Conservation (phyloP, 2,797 vertebrate genomes). For the Spinibarbus caldwelli region DNA sequence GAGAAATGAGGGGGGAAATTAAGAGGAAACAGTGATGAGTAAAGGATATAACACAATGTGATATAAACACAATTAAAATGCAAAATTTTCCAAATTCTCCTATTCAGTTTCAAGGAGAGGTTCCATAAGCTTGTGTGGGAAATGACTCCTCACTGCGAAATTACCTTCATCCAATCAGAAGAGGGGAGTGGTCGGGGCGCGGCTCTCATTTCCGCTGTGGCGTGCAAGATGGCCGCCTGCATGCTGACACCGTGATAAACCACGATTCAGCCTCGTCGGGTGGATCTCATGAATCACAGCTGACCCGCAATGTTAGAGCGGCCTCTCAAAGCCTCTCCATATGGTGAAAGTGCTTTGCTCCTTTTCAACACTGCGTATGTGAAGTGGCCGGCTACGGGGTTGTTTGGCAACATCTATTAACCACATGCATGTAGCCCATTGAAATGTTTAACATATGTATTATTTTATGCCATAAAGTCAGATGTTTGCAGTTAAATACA, state of each 20-base stretch:
- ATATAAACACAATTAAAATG: background rate
- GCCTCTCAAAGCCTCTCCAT: conserved; percentile 39
- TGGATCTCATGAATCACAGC: conserved; percentile 47
- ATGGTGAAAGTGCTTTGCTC: conserved; percentile 18
- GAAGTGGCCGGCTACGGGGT: conserved; percentile 44
- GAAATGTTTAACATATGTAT: background rate
- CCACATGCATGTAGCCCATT: background rate
- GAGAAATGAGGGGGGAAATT: background rate
- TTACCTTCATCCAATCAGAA: conserved; percentile 94
- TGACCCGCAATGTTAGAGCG: conserved; percentile 33
- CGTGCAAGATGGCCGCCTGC: conserved; percentile 94
- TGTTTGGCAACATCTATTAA: conserved; percentile 13
- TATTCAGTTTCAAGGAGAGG: conserved; percentile 88
- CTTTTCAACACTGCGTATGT: conserved; percentile 23
- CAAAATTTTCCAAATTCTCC: background rate
- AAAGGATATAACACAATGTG: no score
- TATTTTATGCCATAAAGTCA: background rate
- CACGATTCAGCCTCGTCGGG: conserved; percentile 5
- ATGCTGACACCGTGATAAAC: conserved; percentile 80
- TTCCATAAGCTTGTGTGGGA: conserved; percentile 89
- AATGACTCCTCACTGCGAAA: conserved; percentile 89
- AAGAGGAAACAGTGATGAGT: no score
- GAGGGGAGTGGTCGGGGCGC: conserved; percentile 96
- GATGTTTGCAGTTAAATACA: background rate
- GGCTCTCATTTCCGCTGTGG: conserved; percentile 93